A percentile compares a stretch with the other conserved stretches of the same genome.
Evolutionary conservation across 1,140 invertebrate genomes (phyloP).

Genomic region (Platorchestia sp.): DNA sequence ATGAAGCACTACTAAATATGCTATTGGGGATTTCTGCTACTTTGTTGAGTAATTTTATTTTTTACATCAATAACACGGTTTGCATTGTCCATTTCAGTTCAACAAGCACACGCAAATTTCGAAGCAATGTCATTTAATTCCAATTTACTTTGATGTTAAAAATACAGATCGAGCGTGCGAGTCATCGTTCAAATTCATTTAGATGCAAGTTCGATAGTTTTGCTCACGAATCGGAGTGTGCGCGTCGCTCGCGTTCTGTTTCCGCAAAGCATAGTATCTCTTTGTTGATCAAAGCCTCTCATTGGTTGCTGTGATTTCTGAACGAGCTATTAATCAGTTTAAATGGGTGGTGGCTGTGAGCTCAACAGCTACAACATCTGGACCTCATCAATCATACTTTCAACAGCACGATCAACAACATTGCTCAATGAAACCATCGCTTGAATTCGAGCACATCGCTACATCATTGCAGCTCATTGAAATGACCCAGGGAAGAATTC

Average conservation of each 20-base stretch:
- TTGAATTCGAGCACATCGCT: neutral
- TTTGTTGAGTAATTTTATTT: neutral
- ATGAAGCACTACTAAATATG: neutral
- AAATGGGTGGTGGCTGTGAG: neutral
- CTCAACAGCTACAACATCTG: conserved; percentile 11
- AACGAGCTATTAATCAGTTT: neutral
- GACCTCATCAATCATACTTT: neutral
- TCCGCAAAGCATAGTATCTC: neutral
- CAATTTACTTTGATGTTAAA: neutral
- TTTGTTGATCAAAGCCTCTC: neutral
- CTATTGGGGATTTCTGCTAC: neutral
- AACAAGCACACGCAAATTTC: neutral
- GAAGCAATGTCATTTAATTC: neutral
- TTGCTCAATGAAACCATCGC: neutral
- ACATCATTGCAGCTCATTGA: neutral
- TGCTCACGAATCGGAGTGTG: neutral
- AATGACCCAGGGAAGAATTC: neutral
- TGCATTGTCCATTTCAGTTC: neutral
- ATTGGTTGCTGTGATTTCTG: neutral
- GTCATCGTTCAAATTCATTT: no score
- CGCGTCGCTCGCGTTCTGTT: neutral
- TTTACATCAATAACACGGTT: neutral
- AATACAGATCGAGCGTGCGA: neutral
- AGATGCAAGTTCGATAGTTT: neutral
- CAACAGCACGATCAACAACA: neutral